Evolutionary conservation across 2,113 vertebrate genomes (phyloP), one percentile per base, ranked within the genome.

Genomic region (Abramis brama): DNA sequence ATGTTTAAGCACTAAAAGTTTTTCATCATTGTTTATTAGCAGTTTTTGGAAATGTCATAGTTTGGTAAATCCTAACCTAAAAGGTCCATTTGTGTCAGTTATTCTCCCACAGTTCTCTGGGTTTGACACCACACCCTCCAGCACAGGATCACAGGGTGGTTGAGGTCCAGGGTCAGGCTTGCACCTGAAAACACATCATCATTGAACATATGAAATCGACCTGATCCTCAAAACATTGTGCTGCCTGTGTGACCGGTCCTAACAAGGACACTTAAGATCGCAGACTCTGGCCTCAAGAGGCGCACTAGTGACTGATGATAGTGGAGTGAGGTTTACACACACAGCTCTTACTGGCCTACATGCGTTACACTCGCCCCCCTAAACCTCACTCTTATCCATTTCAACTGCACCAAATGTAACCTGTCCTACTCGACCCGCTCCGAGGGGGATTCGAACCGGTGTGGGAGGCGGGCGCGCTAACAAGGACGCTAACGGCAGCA

Each of bases 91-190:
- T 1, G 86, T 23, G 83, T 94, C 90, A 1, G 66, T 89, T 3
- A 96, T 89, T 87, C 90, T 94, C 1, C 96, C 95, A 81, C 96
- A 96, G 66, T 94, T 94, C 3, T 93, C 89, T 12, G 93, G 92
- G 83, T 93, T 94, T 0, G 89, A 91, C 70, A 96, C 90, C 62
- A 88, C 94, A 10, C 84, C 92, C 79, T 93, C 86, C 9, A 96
- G 88, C 5, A 21, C 83, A 8, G 91, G 86, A n/a, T 94, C 91
- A 84, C 96, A 96, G 2, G 93, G 89, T 2, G 93, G 92, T 27
- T 93, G 88, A 6, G 87, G 92, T 6, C 77, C 86, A 5, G 79
- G 84, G 23, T 88, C 92, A 13, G 91, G 86, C 30, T 78, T 88
- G 85, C 96, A 96, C 66, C 96, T 96, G 13, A 60, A 83, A 83